Percentiles rank a stretch among this genome's conserved stretches.
Evolutionary conservation across 2,797 vertebrate genomes (phyloP).

Genomic region (Orestias chungarensis): DNA sequence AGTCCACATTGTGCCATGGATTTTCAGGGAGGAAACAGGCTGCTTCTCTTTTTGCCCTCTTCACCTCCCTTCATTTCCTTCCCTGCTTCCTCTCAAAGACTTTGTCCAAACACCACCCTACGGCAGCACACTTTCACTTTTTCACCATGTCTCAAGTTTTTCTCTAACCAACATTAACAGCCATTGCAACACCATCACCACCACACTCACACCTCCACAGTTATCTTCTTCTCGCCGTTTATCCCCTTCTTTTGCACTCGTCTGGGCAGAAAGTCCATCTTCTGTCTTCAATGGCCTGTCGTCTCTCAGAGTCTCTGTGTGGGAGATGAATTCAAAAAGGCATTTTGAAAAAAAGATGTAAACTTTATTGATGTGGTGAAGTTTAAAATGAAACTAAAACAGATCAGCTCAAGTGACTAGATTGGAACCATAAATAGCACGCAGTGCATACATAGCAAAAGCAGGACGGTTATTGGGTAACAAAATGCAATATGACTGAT

Average conservation of each 20-base stretch:
- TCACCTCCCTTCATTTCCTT: slow-evolving; percentile 68
- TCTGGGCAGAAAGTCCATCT: slow-evolving; percentile 40
- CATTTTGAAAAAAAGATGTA: neutral
- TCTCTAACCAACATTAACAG: slow-evolving; percentile 34
- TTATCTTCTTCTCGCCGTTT: slow-evolving; percentile 43
- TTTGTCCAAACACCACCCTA: slow-evolving; percentile 29
- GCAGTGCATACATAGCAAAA: too few species aligned
- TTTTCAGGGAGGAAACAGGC: slow-evolving; percentile 77
- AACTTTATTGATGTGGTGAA: neutral
- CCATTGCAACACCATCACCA: slow-evolving; percentile 32
- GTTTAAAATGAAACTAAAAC: neutral
- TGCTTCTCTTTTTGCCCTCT: slow-evolving; percentile 62
- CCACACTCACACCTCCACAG: slow-evolving; percentile 49
- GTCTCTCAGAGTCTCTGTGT: slow-evolving; percentile 37
- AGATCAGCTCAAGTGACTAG: neutral
- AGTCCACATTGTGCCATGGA: slow-evolving; percentile 70
- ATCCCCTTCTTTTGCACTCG: slow-evolving; percentile 42
- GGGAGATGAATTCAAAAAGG: slow-evolving; percentile 8
- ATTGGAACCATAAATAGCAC: too few species aligned
- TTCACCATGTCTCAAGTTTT: slow-evolving; percentile 16
- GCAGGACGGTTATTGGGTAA: neutral
- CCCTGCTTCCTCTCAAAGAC: slow-evolving; percentile 52
- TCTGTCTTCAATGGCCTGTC: slow-evolving; percentile 50
- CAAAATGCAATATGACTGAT: neutral
- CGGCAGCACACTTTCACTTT: slow-evolving; percentile 50